Conservation (phyloP, 2,113 vertebrate genomes). For the Tyrannus savana region DNA sequence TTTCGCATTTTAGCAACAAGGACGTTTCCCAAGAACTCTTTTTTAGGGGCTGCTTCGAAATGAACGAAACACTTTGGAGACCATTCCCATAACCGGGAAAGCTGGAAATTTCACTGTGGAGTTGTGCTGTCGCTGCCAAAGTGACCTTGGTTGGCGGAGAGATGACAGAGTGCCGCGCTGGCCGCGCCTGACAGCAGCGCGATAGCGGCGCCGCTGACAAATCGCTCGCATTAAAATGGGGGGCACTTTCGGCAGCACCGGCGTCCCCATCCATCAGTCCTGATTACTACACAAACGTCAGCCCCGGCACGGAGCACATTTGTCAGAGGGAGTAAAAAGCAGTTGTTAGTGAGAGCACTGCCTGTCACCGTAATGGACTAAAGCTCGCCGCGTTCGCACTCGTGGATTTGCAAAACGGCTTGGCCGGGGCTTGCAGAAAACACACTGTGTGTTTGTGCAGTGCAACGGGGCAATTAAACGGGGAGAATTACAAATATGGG, state of each 20-base stretch:
- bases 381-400: constrained; percentile 57
- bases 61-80: constrained; percentile 49
- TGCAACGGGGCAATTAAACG: not conserved
- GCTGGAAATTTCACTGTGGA: constrained; percentile 68
- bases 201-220: constrained; percentile 82
- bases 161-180: constrained; percentile 80
- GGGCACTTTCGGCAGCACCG: constrained; percentile 79
- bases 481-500: not conserved
- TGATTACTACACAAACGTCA: constrained; percentile 87
- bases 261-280: constrained; percentile 88
- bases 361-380: constrained; percentile 82
- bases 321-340: constrained; percentile 85
- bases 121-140: constrained; percentile 76
- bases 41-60: not conserved
- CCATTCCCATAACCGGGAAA: constrained; percentile 42
- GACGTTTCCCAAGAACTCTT: not conserved
- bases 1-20: not conserved
- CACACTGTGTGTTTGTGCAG: not conserved
- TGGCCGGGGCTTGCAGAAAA: constrained; percentile 38
- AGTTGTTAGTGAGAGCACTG: constrained; percentile 81
- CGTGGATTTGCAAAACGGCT: constrained; percentile 60
- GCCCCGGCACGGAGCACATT: constrained; percentile 78
- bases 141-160: constrained; percentile 85
- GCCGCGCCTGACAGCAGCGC: constrained; percentile 78
- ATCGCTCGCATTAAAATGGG: constrained; percentile 83